Conservation (phyloP, 1,140 invertebrate species). For the Cryptotermes secundus region DNA sequence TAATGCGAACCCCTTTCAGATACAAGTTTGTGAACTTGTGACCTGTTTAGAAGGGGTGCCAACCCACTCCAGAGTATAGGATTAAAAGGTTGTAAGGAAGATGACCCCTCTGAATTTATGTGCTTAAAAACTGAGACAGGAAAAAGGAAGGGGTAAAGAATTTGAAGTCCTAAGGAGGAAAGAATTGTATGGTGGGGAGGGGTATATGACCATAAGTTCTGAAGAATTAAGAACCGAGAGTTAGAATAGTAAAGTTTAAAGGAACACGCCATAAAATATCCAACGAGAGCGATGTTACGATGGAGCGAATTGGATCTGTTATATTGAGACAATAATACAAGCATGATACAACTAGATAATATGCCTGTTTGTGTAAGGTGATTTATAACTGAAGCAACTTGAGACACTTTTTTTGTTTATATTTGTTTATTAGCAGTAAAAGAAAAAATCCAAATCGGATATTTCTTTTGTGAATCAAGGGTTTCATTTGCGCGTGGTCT, state of each 20-base stretch:
- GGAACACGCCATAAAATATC: not conserved
- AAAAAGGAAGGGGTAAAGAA: not conserved
- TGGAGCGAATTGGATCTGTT: not conserved
- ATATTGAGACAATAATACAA: not conserved
- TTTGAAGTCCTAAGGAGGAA: not conserved
- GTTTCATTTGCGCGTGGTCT: too few relatives aligned
- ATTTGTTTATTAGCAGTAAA: too few relatives aligned
- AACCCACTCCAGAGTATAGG: not conserved
- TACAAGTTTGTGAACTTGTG: constrained; percentile 11
- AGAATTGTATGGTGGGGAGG: not conserved
- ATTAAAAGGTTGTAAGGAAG: constrained; percentile 20
- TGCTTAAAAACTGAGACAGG: constrained; percentile 7
- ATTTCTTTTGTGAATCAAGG: too few relatives aligned
- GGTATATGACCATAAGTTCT: not conserved
- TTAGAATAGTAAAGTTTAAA: not conserved
- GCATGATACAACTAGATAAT: too few relatives aligned
- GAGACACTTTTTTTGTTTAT: too few relatives aligned
- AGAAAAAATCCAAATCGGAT: too few relatives aligned
- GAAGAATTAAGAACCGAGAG: not conserved
- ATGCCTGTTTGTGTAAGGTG: too few relatives aligned
- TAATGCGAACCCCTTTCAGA: not conserved
- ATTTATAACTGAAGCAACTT: too few relatives aligned
- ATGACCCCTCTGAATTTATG: not conserved
- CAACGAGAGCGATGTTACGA: not conserved
- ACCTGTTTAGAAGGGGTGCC: not conserved